Percentiles rank a stretch among this genome's conserved stretches.
Evolutionary conservation across 1,140 invertebrate genomes (phyloP).

Genomic region (Drosophila jambulina): DNA sequence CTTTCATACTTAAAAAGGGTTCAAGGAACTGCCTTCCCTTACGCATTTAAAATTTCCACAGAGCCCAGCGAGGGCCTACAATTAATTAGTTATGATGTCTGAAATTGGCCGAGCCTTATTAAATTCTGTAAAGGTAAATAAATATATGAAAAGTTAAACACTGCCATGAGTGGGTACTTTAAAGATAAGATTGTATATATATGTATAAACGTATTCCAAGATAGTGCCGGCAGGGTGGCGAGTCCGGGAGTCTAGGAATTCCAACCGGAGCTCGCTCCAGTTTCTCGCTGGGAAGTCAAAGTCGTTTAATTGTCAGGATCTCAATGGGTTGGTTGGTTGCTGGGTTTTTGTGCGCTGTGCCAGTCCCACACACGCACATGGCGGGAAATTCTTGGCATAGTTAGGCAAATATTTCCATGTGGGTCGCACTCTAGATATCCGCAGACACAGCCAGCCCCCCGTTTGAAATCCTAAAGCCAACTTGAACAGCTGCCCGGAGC

Average conservation of each 20-base stretch:
- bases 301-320: slow-evolving; percentile 49
- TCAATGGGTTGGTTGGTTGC: slow-evolving; percentile 2
- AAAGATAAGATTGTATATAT: slow-evolving; percentile 8
- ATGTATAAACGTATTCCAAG: not conserved
- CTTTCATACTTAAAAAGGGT: slow-evolving; percentile 3
- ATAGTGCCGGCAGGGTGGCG: slow-evolving; percentile 22
- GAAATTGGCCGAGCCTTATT: not conserved
- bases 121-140: slow-evolving; percentile 8
- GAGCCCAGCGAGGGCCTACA: not conserved
- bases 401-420: slow-evolving; percentile 55
- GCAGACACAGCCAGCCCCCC: slow-evolving; percentile 4
- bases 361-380: slow-evolving; percentile 52
- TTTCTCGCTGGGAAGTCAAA: slow-evolving; percentile 30
- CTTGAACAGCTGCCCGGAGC: slow-evolving; percentile 47
- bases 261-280: slow-evolving; percentile 30
- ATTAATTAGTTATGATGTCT: slow-evolving; percentile 18
- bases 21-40: not conserved
- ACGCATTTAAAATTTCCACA: not conserved
- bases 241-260: slow-evolving; percentile 19
- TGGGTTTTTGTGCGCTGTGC: slow-evolving; percentile 1
- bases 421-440: slow-evolving; percentile 38
- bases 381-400: slow-evolving; percentile 49
- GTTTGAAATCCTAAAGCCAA: slow-evolving; percentile 18
- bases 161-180: slow-evolving; percentile 7
- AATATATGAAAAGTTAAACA: slow-evolving; percentile 1